phyloP scores from a whole-genome alignment of 1,140 invertebrate genomes.

The Brachionus paranguensis region DNA sequence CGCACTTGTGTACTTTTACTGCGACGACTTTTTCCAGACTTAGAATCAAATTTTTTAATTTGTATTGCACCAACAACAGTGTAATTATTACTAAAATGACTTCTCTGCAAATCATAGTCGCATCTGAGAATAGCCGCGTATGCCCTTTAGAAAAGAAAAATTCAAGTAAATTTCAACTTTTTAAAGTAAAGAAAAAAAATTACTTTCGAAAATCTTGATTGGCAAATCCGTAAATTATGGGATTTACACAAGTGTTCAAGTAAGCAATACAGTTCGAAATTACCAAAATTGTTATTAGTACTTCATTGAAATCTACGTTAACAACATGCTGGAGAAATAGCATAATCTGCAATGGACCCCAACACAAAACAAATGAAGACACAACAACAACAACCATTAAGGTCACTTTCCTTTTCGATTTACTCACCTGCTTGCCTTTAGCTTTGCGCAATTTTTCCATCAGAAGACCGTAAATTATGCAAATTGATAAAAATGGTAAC shows the following conservation, averaged over 20 bases:
- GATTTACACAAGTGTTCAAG: slow-evolving; percentile 43
- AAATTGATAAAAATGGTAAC: slow-evolving; percentile 64
- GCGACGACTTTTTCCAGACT: neutral
- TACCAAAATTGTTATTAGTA: slow-evolving; percentile 17
- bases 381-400: slow-evolving; percentile 87
- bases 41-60: slow-evolving; percentile 6
- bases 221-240: slow-evolving; percentile 42
- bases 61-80: slow-evolving; percentile 16
- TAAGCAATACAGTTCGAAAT: slow-evolving; percentile 42
- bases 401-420: slow-evolving; percentile 82
- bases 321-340: slow-evolving; percentile 55
- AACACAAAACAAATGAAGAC: slow-evolving; percentile 86
- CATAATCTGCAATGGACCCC: slow-evolving; percentile 80
- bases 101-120: neutral
- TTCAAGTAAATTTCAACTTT: neutral
- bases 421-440: slow-evolving; percentile 63
- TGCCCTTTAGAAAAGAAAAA: neutral
- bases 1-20: slow-evolving; percentile 10
- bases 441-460: slow-evolving; percentile 73
- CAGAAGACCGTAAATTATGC: slow-evolving; percentile 83
- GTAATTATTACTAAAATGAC: neutral
- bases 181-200: neutral
- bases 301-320: slow-evolving; percentile 12
- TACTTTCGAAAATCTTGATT: slow-evolving; percentile 42
- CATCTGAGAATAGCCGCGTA: slow-evolving; percentile 28